These are phyloP conservation scores for Nannobrachium achirus DNA, from an alignment of 2,113 vertebrate genomes.

Conservation along the genomic window DNA sequence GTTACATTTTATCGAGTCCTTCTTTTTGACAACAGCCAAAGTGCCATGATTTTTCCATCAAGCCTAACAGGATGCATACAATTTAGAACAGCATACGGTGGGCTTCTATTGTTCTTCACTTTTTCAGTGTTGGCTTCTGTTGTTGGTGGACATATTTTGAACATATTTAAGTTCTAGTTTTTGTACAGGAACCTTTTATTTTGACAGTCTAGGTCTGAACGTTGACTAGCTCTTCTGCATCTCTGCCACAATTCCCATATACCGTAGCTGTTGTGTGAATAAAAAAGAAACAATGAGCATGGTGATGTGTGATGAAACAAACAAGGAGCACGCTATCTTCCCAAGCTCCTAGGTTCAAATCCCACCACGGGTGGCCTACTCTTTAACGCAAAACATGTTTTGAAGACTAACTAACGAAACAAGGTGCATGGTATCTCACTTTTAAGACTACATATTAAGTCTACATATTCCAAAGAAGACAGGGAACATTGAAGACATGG, in stretches of 20 bases:
- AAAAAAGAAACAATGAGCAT: conserved; percentile 7
- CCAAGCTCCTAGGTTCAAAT: too few relatives aligned
- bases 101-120: conserved; percentile 28
- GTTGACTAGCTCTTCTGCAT: background rate
- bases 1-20: background rate
- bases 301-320: background rate
- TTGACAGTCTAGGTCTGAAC: conserved; percentile 2
- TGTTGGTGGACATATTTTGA: background rate
- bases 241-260: background rate
- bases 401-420: too few relatives aligned
- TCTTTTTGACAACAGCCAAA: conserved; percentile 17
- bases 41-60: conserved; percentile 34
- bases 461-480: too few relatives aligned
- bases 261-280: conserved; percentile 2
- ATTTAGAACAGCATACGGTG: conserved; percentile 33
- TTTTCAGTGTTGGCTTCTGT: too few relatives aligned
- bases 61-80: conserved; percentile 22
- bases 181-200: background rate
- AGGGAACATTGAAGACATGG: too few relatives aligned
- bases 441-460: too few relatives aligned
- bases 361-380: too few relatives aligned
- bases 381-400: too few relatives aligned
- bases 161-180: conserved; percentile 5
- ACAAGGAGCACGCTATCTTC: too few relatives aligned
- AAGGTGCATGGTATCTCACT: too few relatives aligned